Evolutionary conservation across 1,140 invertebrate species (phyloP).

Genomic region (Trachymyrmex cornetzi): DNA sequence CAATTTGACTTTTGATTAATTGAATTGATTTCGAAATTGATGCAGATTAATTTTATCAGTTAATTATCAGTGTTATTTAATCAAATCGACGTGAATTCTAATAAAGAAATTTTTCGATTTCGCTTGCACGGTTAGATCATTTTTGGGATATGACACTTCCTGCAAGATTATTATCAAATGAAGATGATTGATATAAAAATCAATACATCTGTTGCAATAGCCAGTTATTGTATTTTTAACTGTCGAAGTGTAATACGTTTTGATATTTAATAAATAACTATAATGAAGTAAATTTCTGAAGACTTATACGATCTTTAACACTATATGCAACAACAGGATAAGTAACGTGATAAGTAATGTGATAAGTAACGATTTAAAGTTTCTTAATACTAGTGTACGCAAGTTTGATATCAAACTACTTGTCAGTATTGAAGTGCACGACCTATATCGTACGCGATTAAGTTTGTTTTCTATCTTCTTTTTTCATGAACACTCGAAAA

Average conservation of each 20-base stretch:
- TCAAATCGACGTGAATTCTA: background rate
- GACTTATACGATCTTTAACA: background rate
- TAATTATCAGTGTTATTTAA: background rate
- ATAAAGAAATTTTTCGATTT: background rate
- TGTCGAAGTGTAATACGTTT: constrained; percentile 1
- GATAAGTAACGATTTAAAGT: background rate
- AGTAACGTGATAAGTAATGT: background rate
- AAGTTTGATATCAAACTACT: background rate
- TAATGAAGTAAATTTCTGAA: constrained; percentile 28
- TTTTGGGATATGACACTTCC: background rate
- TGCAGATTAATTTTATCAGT: background rate
- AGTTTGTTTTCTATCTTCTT: background rate
- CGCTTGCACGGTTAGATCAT: background rate
- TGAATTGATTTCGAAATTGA: background rate
- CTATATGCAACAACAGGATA: background rate
- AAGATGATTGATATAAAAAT: constrained; percentile 64
- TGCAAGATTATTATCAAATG: background rate
- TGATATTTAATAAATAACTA: constrained; percentile 14
- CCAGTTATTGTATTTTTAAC: constrained; percentile 30
- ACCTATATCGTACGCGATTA: background rate
- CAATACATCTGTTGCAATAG: constrained; percentile 2
- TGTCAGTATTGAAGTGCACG: background rate
- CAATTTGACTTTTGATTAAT: background rate
- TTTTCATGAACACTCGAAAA: background rate
- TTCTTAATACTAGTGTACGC: background rate